A percentile compares a stretch with the other conserved stretches of the same genome.
Conservation (phyloP, 2,113 vertebrate genomes). For the Ictalurus furcatus region DNA sequence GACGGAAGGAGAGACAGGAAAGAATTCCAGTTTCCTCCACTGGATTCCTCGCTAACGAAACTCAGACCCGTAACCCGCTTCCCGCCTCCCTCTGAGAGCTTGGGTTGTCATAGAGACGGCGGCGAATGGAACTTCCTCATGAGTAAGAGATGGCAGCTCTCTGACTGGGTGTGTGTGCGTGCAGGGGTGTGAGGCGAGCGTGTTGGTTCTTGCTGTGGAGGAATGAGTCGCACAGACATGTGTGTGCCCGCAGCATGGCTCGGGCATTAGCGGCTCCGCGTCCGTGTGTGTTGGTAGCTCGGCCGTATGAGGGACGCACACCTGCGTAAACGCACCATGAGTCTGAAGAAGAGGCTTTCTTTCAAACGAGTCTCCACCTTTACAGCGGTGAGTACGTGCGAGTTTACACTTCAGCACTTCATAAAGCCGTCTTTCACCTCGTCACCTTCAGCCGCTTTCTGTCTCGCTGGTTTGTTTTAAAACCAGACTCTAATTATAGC, state of each 20-base stretch:
- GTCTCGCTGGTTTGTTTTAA: not conserved
- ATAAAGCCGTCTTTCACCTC: not conserved
- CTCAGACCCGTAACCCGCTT: not conserved
- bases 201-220: conserved; percentile 49
- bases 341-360: conserved; percentile 78
- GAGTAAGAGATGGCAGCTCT: conserved; percentile 56
- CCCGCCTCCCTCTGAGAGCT: conserved; percentile 58
- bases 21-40: conserved; percentile 31
- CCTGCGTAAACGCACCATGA: conserved; percentile 61
- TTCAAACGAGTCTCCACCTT: conserved; percentile 78
- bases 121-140: conserved; percentile 69
- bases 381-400: conserved; percentile 69
- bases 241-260: conserved; percentile 38
- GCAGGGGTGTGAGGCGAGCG: conserved; percentile 30
- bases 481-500: not conserved
- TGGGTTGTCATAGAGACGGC: conserved; percentile 44
- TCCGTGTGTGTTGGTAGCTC: conserved; percentile 31
- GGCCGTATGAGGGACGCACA: conserved; percentile 60
- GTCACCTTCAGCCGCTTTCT: not conserved
- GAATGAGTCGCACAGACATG: conserved; percentile 43
- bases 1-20: not conserved
- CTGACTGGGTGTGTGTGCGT: conserved; percentile 42
- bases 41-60: conserved; percentile 7
- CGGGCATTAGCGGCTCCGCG: conserved; percentile 6
- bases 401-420: not conserved